Evolutionary conservation across 30 jellyfish, hydroid and myxozoan species (phyloP), one percentile per base, ranked within the genome.

Genomic region (Haliclystus octoradiatus): DNA sequence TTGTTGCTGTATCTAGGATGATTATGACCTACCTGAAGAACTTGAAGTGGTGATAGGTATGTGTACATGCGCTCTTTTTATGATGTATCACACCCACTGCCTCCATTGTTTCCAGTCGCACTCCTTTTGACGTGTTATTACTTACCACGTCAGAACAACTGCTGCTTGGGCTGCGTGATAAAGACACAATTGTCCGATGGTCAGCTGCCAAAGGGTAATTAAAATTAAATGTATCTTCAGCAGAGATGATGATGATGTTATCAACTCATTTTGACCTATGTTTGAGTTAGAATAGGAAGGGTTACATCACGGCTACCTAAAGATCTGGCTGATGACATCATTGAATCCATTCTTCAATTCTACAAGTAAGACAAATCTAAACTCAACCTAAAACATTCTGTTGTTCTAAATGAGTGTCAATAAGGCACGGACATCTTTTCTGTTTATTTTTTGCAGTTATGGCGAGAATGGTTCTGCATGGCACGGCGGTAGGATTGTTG

Each of bases 201-300:
- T 88, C 94, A 47, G 97, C 97, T 25, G 97, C 97, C 1, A 88
- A 88, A 63, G 97, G 97, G 97, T 80, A 74, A 23, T 62, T 12
- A 26, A 22, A 46, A 46, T 46, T 46, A 46, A 46, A 46, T 9
- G 12, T 9, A 19, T 19, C n/a, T 46, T 46, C 12, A 46, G 12
- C 15, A n/a, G 24, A 57, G 24, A 9, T 57, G 32, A 9, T 57
- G 24, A 24, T 13, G 32, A 7, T 57, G 7, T 14, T 25, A 57
- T 57, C 12, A 57, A 26, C 34, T 26, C 50, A 23, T 22, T 12
- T 26, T 29, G 28, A 4, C 22, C 30, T 13, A 65, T 70, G 30
- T 2, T 70, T 24, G 7, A 50, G 50, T 51, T 28, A 88, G 97
- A 66, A 71, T 88, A 34, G 97, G 97, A 30, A 66, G 97, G 57